Conservation (phyloP, 1,140 invertebrate species). For the Eurosta solidaginis region DNA sequence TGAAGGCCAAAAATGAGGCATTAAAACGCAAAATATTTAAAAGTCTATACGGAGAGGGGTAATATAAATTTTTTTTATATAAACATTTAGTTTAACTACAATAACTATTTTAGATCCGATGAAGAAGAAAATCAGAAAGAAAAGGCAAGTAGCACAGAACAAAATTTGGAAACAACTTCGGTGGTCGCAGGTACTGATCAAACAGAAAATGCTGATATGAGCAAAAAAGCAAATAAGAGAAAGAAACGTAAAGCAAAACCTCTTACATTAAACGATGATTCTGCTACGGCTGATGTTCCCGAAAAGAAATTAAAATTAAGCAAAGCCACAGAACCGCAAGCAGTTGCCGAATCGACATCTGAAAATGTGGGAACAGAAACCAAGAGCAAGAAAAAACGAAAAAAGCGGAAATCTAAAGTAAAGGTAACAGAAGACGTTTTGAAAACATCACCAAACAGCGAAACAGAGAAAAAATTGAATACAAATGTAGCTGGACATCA, state of each 20-base stretch:
- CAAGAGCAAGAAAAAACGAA: constrained; percentile 29
- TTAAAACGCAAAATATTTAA: constrained; percentile 84
- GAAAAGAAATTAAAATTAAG: not conserved
- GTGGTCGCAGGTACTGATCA: not conserved
- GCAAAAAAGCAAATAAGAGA: not conserved
- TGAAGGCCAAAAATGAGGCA: constrained; percentile 73
- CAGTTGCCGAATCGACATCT: not conserved
- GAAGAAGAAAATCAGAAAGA: constrained; percentile 40
- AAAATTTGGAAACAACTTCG: not conserved
- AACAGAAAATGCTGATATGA: not conserved
- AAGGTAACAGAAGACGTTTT: not conserved
- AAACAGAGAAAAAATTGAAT: not conserved
- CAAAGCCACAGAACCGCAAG: not conserved
- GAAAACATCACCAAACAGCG: not conserved
- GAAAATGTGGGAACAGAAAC: not conserved
- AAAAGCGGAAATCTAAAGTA: constrained; percentile 31
- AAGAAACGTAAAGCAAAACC: not conserved
- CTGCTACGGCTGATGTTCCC: not conserved
- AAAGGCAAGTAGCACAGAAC: not conserved
- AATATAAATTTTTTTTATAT: constrained; percentile 35
- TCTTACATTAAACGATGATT: not conserved
- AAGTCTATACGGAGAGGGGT: constrained; percentile 73
- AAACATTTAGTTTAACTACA: not conserved
- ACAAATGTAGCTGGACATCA: not conserved
- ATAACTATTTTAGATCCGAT: constrained; percentile 45